A percentile compares a stretch with the other conserved stretches of the same genome.
Conservation (phyloP, 2,113 vertebrate species). For the Pagrus major region DNA sequence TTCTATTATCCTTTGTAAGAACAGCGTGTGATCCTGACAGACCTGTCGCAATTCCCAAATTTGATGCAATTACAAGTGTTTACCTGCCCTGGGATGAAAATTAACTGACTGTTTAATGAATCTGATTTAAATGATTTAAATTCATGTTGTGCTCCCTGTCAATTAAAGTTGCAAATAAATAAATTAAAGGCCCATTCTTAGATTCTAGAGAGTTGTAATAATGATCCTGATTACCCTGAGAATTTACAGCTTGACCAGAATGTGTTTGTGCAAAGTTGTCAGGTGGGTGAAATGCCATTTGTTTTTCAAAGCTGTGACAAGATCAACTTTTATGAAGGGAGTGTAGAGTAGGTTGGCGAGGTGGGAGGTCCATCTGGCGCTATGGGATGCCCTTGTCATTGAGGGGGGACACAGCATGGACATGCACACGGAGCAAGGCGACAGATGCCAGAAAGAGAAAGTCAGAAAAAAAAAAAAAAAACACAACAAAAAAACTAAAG, state of each 20-base stretch:
- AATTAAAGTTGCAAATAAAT: no score
- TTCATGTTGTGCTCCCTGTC: no score
- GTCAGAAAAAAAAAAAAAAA: constrained; percentile 17
- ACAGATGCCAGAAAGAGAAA: constrained; percentile 75
- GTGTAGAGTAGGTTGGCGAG: constrained; percentile 66
- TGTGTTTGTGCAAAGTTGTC: constrained; percentile 45
- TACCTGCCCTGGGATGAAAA: no score
- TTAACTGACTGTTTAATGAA: no score
- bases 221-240: constrained; percentile 23
- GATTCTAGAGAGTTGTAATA: background rate
- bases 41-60: background rate
- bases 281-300: constrained; percentile 41
- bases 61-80: background rate
- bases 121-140: no score
- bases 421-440: constrained; percentile 63
- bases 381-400: constrained; percentile 78
- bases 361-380: constrained; percentile 83
- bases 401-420: constrained; percentile 72
- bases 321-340: constrained; percentile 71
- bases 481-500: constrained; percentile 39
- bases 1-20: background rate
- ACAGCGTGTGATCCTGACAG: background rate
- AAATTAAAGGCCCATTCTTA: background rate
- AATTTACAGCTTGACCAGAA: constrained; percentile 54
- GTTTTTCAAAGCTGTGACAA: constrained; percentile 72